A percentile compares a stretch with the other conserved stretches of the same genome.
Conservation (phyloP, 2,113 vertebrate genomes). For the Clinocottus analis region DNA sequence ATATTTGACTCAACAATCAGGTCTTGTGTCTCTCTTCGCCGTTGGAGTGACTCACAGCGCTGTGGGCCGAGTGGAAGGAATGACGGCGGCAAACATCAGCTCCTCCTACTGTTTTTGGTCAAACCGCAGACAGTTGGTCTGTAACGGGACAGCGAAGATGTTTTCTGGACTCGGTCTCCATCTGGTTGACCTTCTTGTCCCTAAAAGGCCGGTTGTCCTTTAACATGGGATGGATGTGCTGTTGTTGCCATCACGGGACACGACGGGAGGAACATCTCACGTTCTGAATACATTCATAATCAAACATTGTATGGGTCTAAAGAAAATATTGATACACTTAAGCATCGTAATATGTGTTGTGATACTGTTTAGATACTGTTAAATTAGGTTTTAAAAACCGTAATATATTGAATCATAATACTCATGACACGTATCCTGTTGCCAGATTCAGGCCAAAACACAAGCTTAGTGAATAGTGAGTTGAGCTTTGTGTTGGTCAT, state of each 20-base stretch:
- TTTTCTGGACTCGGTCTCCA: neutral
- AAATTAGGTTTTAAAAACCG: no score
- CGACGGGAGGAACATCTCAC: neutral
- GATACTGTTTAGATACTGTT: no score
- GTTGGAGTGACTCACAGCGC: constrained; percentile 63
- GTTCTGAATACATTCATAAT: neutral
- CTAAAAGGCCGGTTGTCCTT: neutral
- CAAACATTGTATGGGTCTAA: no score
- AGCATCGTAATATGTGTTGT: no score
- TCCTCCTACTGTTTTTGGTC: constrained; percentile 3
- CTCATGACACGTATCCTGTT: no score
- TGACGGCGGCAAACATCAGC: constrained; percentile 42
- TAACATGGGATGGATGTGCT: neutral
- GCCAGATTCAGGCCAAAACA: no score
- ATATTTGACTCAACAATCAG: constrained; percentile 68
- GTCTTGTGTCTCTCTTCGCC: constrained; percentile 60
- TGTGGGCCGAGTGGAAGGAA: constrained; percentile 75
- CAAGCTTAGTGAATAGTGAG: no score
- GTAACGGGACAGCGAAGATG: neutral
- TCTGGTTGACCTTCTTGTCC: neutral
- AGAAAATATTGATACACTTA: no score
- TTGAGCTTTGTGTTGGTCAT: no score
- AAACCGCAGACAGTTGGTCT: no score
- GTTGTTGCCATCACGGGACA: neutral
- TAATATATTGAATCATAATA: no score